Evolutionary conservation across 2,888 invertebrate species (phyloP).

Genomic region (Cryptus armator): DNA sequence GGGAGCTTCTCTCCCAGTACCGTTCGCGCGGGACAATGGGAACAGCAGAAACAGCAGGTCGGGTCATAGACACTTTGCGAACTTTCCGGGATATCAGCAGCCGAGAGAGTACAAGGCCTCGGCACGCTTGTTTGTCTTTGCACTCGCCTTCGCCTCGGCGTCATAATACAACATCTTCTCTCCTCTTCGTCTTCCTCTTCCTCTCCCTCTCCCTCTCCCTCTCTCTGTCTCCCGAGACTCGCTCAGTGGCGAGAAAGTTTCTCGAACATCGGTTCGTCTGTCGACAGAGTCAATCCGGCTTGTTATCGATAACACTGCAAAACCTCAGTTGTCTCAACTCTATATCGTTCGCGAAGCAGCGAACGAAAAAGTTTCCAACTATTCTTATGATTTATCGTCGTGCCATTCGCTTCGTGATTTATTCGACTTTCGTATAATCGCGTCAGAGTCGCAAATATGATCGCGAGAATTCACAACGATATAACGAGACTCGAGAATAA

Average conservation of each 20-base stretch:
- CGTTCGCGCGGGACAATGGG: conserved; percentile 45
- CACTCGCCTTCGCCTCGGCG: conserved; percentile 16
- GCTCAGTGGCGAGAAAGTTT: conserved; percentile 41
- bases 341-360: not conserved
- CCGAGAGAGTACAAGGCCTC: conserved; percentile 7
- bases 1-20: not conserved
- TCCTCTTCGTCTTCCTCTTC: not conserved
- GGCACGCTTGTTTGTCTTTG: conserved; percentile 59
- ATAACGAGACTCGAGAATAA: not conserved
- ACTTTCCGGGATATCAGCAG: conserved; percentile 51
- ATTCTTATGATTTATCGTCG: not conserved
- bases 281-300: conserved; percentile 50
- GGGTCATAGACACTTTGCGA: conserved; percentile 61
- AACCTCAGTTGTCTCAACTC: not conserved
- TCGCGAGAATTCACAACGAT: not conserved
- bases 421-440: not conserved
- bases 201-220: not conserved
- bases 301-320: conserved; percentile 54
- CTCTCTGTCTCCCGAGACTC: not conserved
- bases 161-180: conserved; percentile 41
- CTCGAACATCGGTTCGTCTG: conserved; percentile 43
- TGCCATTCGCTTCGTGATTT: not conserved
- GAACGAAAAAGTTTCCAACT: not conserved
- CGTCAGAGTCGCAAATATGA: not conserved
- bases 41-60: conserved; percentile 39